These are phyloP conservation scores for Eremobia ochroleuca DNA, from an alignment of 2,888 invertebrate species.

Conservation along the genomic window DNA sequence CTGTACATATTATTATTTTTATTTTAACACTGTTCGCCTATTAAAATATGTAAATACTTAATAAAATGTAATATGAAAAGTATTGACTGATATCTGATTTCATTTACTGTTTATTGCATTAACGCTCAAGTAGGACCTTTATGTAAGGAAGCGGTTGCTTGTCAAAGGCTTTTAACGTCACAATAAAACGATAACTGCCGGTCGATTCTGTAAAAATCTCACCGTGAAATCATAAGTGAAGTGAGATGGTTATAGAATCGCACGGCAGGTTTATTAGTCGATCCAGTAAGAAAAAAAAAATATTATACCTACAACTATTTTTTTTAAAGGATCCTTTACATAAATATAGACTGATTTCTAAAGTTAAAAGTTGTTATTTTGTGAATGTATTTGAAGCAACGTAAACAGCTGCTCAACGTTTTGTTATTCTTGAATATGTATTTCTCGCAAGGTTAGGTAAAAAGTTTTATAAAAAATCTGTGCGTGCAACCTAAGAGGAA, in stretches of 20 bases:
- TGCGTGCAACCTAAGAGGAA: neutral
- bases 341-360: neutral
- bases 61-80: no score
- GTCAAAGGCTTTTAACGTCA: neutral
- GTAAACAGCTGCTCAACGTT: neutral
- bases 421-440: neutral
- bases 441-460: neutral
- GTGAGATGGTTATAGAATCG: no score
- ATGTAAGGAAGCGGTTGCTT: neutral
- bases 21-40: no score
- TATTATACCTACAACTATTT: neutral
- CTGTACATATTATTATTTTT: no score
- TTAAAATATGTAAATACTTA: no score
- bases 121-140: slow-evolving; percentile 2
- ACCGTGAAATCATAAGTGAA: no score
- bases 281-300: neutral
- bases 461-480: neutral
- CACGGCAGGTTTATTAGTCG: neutral
- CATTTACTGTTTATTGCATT: slow-evolving; percentile 28
- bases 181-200: neutral
- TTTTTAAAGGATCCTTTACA: neutral
- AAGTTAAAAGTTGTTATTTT: neutral
- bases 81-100: slow-evolving; percentile 41
- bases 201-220: no score
- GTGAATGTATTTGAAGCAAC: neutral